phyloP scores from a whole-genome alignment of 2,113 vertebrate genomes.

The Sclerurus mexicanus region DNA sequence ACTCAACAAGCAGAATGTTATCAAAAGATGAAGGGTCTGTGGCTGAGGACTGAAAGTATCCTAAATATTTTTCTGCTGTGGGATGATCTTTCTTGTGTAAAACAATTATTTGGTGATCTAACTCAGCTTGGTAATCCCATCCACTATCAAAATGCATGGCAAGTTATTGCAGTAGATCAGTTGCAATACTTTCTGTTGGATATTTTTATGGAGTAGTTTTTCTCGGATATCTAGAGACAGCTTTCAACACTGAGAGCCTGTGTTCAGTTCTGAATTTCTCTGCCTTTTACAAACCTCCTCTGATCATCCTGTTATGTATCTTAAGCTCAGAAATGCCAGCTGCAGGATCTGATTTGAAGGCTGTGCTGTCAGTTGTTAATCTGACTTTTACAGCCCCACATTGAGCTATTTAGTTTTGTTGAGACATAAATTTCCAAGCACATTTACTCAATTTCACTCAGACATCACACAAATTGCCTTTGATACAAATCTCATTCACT shows the following conservation, averaged over 20 bases:
- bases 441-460: not conserved
- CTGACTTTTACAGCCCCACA: not conserved
- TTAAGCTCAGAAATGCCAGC: not conserved
- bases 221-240: not conserved
- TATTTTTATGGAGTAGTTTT: not conserved
- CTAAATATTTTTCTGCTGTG: conserved; percentile 13
- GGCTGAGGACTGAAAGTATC: not conserved
- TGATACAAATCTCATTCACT: not conserved
- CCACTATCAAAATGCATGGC: not conserved
- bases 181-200: not conserved
- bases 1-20: conserved; percentile 44
- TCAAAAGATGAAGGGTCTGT: conserved; percentile 34
- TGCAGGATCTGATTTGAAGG: not conserved
- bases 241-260: not conserved
- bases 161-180: not conserved
- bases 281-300: not conserved
- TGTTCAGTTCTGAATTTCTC: not conserved
- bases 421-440: not conserved
- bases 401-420: not conserved
- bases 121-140: not conserved
- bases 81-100: conserved; percentile 6
- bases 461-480: not conserved
- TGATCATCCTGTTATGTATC: not conserved
- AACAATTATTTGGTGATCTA: not conserved
- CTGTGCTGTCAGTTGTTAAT: not conserved